phyloP scores from a whole-genome alignment of 2,888 invertebrate species.

The Ormyrus pomaceus region DNA sequence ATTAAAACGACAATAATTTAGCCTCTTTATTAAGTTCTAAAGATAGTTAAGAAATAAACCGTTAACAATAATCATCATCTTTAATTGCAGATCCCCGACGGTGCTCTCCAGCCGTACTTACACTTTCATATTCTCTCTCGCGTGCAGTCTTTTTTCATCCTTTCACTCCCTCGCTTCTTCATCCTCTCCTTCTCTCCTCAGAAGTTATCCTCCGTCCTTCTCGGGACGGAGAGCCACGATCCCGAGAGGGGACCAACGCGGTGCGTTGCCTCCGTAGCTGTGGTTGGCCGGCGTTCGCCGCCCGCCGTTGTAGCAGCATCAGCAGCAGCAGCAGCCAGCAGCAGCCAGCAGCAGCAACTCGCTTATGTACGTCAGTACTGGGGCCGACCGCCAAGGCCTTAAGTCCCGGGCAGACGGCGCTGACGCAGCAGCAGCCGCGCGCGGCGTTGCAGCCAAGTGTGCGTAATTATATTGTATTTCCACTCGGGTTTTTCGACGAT shows the following conservation, averaged over 20 bases:
- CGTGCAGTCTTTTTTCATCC: too few species aligned
- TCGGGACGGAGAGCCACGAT: background rate
- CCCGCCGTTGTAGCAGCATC: background rate
- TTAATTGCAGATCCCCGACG: too few species aligned
- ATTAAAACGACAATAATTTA: too few species aligned
- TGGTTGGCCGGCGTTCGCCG: conserved; percentile 19
- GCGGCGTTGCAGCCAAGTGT: background rate
- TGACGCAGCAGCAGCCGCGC: conserved; percentile 30
- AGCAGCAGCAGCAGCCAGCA: background rate
- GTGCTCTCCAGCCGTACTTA: background rate
- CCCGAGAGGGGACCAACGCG: conserved; percentile 10
- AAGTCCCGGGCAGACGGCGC: conserved; percentile 54
- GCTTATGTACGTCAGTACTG: conserved; percentile 29
- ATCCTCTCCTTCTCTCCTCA: background rate
- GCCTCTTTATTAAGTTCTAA: too few species aligned
- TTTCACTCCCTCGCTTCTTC: conserved; percentile 10
- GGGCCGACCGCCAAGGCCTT: conserved; percentile 53
- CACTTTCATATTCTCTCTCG: conserved; percentile 4
- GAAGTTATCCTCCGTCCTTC: background rate
- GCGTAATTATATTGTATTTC: conserved; percentile 15
- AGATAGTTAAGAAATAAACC: too few species aligned
- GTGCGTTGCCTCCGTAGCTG: background rate
- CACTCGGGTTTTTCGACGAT: background rate
- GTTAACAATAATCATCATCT: too few species aligned
- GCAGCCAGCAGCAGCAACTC: conserved; percentile 1